Evolutionary conservation across 2,888 invertebrate species (phyloP), one percentile per base, ranked within the genome.

Genomic region (Junonia oenone): DNA sequence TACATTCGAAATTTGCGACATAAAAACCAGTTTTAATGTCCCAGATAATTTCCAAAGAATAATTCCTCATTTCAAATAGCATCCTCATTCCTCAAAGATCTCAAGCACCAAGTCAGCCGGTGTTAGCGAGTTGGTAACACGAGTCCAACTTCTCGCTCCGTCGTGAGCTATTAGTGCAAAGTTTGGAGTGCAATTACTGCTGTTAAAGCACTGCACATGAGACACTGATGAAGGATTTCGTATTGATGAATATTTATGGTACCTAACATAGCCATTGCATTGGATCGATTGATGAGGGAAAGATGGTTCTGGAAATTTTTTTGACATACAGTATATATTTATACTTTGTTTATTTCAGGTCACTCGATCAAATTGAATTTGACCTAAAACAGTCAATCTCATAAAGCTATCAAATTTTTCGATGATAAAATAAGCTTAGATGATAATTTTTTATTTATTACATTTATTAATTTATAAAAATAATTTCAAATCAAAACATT

Each of bases 61-160:
- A 35, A 46, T 45, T 14, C 26, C 33, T 45, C 15, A 29, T 38
- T 19, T 29, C 33, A 37, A 37, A 35, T 52, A 22, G 29, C 38
- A 22, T 22, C 22, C 11, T 47, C 19, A 53, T 38, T 19, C 15
- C 29, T 53, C 53, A 47, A 50, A 55, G 33, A 50, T 14, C 43
- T 22, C 43, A 29, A 35, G 33, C 35, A 35, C 31, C 45, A 37
- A 50, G 45, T 46, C 37, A 49, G 50, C 50, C 9, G 22, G 48
- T 38, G 37, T 55, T 50, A 17, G 48, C 49, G 45, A 51, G 13
- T 55, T 33, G 11, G 22, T 45, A 51, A 50, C 38, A 43, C 29
- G 50, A 55, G 45, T 45, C 37, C 29, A 50, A 55, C 37, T 47
- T 53, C 47, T 47, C 46, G 11, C 15, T 38, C 47, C 38, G 31